phyloP scores from a whole-genome alignment of 1,140 invertebrate genomes.

The Polypedilum vanderplanki region DNA sequence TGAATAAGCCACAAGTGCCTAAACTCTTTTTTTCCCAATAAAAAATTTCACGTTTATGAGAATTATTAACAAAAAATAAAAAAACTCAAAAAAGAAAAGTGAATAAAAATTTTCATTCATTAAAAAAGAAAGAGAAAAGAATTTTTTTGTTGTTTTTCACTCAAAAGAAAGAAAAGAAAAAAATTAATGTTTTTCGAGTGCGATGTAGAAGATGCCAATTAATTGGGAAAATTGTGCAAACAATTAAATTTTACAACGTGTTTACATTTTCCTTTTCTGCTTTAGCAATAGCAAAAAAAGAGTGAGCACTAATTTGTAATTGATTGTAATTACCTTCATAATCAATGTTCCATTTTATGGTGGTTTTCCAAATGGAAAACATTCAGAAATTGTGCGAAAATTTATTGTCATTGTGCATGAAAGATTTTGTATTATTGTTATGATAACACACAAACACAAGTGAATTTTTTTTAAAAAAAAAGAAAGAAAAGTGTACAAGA shows the following conservation, averaged over 20 bases:
- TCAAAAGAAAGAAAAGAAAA: background rate
- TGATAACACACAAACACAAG: background rate
- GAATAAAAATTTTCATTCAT: background rate
- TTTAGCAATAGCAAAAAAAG: background rate
- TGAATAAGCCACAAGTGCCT: background rate
- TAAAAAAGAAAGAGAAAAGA: background rate
- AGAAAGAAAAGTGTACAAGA: background rate
- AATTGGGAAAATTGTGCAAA: conserved; percentile 28
- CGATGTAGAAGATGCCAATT: background rate
- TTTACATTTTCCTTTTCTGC: conserved; percentile 16
- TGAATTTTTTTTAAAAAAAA: no score
- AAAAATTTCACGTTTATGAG: background rate
- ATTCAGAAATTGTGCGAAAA: background rate
- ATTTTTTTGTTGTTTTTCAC: background rate
- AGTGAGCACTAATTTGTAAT: background rate
- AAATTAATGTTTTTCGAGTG: background rate
- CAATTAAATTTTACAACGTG: conserved; percentile 29
- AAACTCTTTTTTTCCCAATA: background rate
- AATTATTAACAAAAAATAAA: background rate
- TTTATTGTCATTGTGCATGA: background rate
- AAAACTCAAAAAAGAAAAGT: background rate
- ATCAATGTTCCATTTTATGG: background rate
- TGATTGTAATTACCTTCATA: conserved; percentile 22
- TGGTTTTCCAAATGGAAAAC: background rate
- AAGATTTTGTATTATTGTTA: background rate